These are phyloP conservation scores for Anodontia alba DNA, from an alignment of 2,888 invertebrate genomes.

Conservation along the genomic window DNA sequence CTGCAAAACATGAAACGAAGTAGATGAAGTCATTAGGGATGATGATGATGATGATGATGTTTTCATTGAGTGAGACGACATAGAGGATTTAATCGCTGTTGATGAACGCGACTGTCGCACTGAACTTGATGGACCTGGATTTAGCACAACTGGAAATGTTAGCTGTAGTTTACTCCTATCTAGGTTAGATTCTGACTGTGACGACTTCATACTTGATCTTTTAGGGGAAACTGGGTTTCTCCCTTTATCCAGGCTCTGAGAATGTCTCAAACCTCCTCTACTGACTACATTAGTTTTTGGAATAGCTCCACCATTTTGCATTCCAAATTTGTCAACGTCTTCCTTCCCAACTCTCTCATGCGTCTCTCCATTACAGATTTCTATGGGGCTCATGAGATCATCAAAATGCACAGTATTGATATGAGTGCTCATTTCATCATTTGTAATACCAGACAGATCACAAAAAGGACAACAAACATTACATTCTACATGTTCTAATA, in stretches of 20 bases:
- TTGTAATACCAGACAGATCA: slow-evolving; percentile 90
- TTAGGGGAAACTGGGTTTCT: slow-evolving; percentile 34
- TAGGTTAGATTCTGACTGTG: slow-evolving; percentile 55
- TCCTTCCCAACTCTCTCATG: slow-evolving; percentile 30
- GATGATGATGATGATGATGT: slow-evolving; percentile 18
- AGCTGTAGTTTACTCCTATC: slow-evolving; percentile 49
- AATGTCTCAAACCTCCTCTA: slow-evolving; percentile 45
- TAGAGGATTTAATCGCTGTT: slow-evolving; percentile 25
- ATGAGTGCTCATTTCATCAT: slow-evolving; percentile 91
- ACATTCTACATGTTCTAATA: slow-evolving; percentile 92
- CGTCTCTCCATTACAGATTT: slow-evolving; percentile 35
- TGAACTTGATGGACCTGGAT: slow-evolving; percentile 42
- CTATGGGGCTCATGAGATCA: slow-evolving; percentile 88
- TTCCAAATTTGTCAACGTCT: slow-evolving; percentile 53
- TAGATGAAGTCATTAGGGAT: slow-evolving; percentile 27
- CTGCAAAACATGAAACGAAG: slow-evolving; percentile 17
- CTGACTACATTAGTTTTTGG: slow-evolving; percentile 39
- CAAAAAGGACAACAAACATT: slow-evolving; percentile 93
- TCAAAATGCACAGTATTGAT: slow-evolving; percentile 94
- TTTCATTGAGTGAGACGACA: slow-evolving; percentile 29
- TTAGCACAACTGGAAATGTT: slow-evolving; percentile 52
- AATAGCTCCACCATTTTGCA: slow-evolving; percentile 59
- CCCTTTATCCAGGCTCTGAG: slow-evolving; percentile 55
- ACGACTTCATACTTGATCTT: slow-evolving; percentile 48
- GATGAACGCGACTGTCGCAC: slow-evolving; percentile 28